Percentiles rank a stretch among this genome's conserved stretches.
These are phyloP conservation scores for Ctenochaetus hawaiiensis DNA, from an alignment of 2,797 vertebrate species.

Conservation along the genomic window DNA sequence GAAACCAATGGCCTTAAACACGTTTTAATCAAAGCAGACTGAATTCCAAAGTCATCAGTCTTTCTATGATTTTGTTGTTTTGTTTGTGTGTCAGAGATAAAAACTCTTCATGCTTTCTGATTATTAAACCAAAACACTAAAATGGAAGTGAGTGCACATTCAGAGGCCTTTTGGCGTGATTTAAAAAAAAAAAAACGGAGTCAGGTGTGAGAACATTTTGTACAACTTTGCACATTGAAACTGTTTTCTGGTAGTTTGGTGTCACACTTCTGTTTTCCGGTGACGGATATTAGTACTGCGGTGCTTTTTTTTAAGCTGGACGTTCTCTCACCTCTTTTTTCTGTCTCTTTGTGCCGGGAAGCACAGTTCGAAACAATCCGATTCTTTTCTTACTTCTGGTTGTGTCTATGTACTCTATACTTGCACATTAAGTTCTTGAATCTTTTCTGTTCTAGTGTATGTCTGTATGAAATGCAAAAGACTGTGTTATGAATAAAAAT, in stretches of 20 bases:
- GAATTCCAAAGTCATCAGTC: conserved; percentile 74
- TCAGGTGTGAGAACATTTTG: conserved; percentile 56
- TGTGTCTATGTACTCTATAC: conserved; percentile 64
- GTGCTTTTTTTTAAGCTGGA: conserved; percentile 65
- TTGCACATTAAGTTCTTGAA: conserved; percentile 59
- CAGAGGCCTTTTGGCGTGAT: conserved; percentile 40
- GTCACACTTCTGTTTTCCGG: conserved; percentile 60
- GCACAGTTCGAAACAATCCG: conserved; percentile 51
- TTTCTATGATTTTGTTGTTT: conserved; percentile 42
- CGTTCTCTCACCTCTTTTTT: conserved; percentile 54
- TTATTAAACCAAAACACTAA: conserved; percentile 60
- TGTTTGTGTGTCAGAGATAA: conserved; percentile 37
- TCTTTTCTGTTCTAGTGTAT: conserved; percentile 70
- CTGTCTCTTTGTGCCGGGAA: conserved; percentile 54
- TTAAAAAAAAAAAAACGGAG: conserved; percentile 31
- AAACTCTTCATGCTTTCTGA: conserved; percentile 46
- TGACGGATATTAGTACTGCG: conserved; percentile 61
- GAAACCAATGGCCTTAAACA: conserved; percentile 87
- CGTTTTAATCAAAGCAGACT: conserved; percentile 70
- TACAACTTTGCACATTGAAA: conserved; percentile 77
- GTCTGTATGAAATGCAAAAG: conserved; percentile 75
- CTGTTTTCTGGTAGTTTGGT: conserved; percentile 51
- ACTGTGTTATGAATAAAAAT: conserved; percentile 74
- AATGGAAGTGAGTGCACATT: conserved; percentile 48
- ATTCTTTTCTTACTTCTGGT: conserved; percentile 66